phyloP scores from a whole-genome alignment of 2,797 vertebrate species.

The Avahi laniger region DNA sequence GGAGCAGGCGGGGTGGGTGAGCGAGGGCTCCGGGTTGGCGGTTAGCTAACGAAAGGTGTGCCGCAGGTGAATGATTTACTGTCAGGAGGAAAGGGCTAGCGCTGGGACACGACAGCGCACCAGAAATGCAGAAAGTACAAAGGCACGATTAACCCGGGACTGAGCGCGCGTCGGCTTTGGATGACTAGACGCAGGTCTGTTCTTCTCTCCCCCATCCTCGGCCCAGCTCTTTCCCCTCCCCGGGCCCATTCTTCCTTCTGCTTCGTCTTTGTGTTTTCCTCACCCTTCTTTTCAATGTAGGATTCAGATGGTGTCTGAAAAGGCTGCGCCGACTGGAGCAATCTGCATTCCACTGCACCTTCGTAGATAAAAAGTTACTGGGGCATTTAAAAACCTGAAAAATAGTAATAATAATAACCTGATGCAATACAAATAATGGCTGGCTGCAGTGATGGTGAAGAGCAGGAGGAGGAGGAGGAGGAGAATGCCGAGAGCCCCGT shows the following conservation, averaged over 20 bases:
- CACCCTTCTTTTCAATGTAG: neutral
- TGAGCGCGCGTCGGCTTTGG: neutral
- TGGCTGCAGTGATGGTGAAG: neutral
- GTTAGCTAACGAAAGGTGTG: neutral
- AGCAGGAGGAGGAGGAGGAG: neutral
- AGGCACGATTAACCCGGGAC: neutral
- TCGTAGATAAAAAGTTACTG: neutral
- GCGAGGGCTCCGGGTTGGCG: neutral
- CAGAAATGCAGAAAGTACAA: neutral
- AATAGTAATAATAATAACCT: neutral
- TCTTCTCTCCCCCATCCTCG: neutral
- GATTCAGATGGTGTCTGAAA: neutral
- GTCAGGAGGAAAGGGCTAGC: neutral
- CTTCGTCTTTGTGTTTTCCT: neutral
- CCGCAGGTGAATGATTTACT: neutral
- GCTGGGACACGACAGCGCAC: neutral
- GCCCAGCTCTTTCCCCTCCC: neutral
- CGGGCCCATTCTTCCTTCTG: neutral
- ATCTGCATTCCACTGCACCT: neutral
- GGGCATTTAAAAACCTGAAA: neutral
- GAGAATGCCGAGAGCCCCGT: neutral
- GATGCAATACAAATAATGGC: too few species aligned
- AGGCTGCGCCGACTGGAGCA: neutral
- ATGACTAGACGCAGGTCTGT: accelerated
- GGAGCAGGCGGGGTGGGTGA: too few species aligned